Evolutionary conservation across 2,113 vertebrate species (phyloP).

Genomic region (Lamprotornis superbus): DNA sequence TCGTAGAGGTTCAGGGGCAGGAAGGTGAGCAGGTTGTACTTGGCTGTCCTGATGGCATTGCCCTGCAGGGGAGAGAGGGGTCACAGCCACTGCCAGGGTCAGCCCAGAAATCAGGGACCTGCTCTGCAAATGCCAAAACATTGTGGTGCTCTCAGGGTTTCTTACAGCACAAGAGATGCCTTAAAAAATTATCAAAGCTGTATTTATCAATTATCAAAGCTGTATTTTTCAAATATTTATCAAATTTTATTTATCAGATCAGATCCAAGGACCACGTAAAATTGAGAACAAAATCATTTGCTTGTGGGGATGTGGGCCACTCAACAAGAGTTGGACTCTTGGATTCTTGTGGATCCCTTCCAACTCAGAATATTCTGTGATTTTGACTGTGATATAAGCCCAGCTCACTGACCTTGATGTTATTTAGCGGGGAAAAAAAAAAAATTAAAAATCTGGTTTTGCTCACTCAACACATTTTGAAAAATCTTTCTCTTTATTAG

Average conservation of each 20-base stretch:
- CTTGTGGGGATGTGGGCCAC: background rate
- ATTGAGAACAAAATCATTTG: background rate
- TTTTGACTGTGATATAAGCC: background rate
- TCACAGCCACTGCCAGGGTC: background rate
- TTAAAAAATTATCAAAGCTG: background rate
- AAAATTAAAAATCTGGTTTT: background rate
- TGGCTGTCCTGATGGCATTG: conserved; percentile 86
- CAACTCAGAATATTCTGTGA: background rate
- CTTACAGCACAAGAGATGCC: background rate
- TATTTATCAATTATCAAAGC: background rate
- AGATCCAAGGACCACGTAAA: background rate
- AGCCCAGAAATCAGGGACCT: background rate
- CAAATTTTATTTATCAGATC: background rate
- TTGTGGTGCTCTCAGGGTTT: background rate
- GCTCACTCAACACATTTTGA: background rate
- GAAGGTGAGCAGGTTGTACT: conserved; percentile 88
- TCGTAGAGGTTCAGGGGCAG: conserved; percentile 88
- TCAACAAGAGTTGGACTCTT: background rate
- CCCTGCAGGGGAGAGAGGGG: conserved; percentile 71
- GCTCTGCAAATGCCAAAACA: background rate
- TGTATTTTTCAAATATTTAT: no score
- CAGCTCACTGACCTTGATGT: no score
- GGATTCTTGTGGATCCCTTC: background rate
- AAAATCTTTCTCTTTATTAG: background rate
- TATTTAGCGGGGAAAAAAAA: background rate